Percentiles rank a stretch among this genome's conserved stretches.
Evolutionary conservation across 2,888 invertebrate genomes (phyloP).

Genomic region (Sarcophaga rosellei): DNA sequence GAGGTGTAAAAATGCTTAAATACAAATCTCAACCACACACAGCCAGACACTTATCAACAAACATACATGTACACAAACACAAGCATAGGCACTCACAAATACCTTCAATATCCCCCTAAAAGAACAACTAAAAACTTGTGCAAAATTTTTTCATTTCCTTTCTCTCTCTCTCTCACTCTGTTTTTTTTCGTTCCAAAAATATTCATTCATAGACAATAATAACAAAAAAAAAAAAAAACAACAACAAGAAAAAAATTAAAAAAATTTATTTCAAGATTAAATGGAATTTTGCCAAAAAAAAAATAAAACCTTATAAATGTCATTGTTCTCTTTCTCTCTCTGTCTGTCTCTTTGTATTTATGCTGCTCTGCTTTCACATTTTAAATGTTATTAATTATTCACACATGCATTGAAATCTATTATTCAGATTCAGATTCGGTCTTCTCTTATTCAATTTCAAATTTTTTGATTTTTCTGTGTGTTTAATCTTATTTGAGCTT

Average conservation of each 20-base stretch:
- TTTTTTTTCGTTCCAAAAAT: neutral
- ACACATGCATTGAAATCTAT: slow-evolving; percentile 20
- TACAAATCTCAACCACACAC: neutral
- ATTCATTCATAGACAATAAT: slow-evolving; percentile 6
- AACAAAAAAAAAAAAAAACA: neutral
- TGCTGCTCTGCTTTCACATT: neutral
- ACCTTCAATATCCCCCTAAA: neutral
- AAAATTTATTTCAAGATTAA: slow-evolving; percentile 23
- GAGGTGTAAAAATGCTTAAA: slow-evolving; percentile 45
- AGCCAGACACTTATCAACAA: neutral
- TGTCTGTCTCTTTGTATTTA: neutral
- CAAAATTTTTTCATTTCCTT: slow-evolving; percentile 4
- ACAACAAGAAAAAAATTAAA: neutral
- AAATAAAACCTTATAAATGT: slow-evolving; percentile 6
- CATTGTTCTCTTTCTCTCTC: neutral
- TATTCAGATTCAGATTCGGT: slow-evolving; percentile 7
- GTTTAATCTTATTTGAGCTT: neutral
- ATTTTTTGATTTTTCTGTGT: neutral
- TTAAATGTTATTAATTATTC: slow-evolving; percentile 45
- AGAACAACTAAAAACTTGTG: slow-evolving; percentile 40
- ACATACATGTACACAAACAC: neutral
- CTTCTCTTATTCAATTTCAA: neutral
- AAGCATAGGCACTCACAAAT: neutral
- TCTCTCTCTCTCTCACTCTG: neutral
- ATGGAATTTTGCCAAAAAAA: slow-evolving; percentile 34